These are phyloP conservation scores for Micromesistius poutassou DNA, from an alignment of 2,797 vertebrate species.

Conservation along the genomic window DNA sequence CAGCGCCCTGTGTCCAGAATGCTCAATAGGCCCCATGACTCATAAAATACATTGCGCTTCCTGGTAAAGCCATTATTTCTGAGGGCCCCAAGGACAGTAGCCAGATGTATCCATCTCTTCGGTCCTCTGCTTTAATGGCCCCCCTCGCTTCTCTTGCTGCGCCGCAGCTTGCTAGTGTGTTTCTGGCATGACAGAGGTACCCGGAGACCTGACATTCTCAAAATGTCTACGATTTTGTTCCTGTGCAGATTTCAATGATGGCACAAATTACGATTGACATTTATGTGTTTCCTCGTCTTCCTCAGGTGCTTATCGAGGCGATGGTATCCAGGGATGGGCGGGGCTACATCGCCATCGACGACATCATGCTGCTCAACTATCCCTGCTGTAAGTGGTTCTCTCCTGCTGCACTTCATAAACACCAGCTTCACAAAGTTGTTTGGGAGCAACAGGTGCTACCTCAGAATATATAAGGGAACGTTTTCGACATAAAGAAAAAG, in stretches of 20 bases:
- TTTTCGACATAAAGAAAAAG: background rate
- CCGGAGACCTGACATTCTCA: background rate
- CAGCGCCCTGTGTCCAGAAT: constrained; percentile 51
- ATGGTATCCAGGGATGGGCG: constrained; percentile 83
- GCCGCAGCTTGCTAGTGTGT: constrained; percentile 25
- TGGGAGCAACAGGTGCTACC: background rate
- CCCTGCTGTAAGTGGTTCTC: constrained; percentile 89
- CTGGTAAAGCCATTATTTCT: constrained; percentile 73
- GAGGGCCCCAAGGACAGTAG: constrained; percentile 51
- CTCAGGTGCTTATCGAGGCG: constrained; percentile 91
- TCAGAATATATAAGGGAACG: background rate
- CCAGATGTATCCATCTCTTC: constrained; percentile 51
- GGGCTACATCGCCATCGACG: constrained; percentile 93
- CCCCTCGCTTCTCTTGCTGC: constrained; percentile 39
- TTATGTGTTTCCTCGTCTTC: constrained; percentile 22
- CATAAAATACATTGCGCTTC: constrained; percentile 49
- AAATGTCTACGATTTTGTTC: background rate
- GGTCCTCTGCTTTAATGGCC: constrained; percentile 41
- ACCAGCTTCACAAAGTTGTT: constrained; percentile 16
- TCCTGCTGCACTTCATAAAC: constrained; percentile 39
- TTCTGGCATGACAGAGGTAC: background rate
- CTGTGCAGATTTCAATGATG: background rate
- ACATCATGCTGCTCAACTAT: constrained; percentile 93
- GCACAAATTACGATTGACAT: background rate
- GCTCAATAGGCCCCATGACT: constrained; percentile 60